Percentiles rank a stretch among this genome's conserved stretches.
These are phyloP conservation scores for Synanceia verrucosa DNA, from an alignment of 2,797 vertebrate species.

Conservation along the genomic window DNA sequence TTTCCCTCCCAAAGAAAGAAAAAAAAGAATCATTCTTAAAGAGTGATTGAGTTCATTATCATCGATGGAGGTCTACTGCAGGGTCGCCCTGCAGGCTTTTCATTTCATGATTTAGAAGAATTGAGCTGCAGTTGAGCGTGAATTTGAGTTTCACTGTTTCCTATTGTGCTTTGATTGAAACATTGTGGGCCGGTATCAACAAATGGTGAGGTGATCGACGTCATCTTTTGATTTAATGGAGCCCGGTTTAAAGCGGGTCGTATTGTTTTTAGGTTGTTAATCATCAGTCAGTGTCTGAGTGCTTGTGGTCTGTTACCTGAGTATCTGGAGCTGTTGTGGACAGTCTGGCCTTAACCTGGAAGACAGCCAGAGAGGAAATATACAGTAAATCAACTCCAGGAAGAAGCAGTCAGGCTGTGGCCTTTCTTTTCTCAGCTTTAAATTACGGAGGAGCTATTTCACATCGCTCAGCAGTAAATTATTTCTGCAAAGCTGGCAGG, in stretches of 20 bases:
- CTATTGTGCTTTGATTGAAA: conserved; percentile 8
- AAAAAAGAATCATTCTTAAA: conserved; percentile 22
- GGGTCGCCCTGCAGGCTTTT: conserved; percentile 14
- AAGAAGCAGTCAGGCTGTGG: conserved; percentile 16
- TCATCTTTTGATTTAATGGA: background rate
- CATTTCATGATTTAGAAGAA: conserved; percentile 11
- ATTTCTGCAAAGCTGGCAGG: background rate
- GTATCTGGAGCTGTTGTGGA: conserved; percentile 65
- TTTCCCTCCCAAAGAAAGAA: conserved; percentile 7
- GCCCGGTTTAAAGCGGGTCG: background rate
- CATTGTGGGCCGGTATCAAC: background rate
- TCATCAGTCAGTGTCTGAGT: conserved; percentile 18
- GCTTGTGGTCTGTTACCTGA: conserved; percentile 64
- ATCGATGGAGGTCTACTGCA: conserved; percentile 11
- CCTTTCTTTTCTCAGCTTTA: conserved; percentile 16
- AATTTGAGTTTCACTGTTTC: conserved; percentile 35
- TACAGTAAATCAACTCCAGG: conserved; percentile 23
- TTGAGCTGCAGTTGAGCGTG: background rate
- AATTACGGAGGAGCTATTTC: conserved; percentile 30
- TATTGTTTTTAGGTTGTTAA: conserved; percentile 10
- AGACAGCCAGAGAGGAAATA: conserved; percentile 51
- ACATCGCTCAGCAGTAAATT: conserved; percentile 4
- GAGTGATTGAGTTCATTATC: conserved; percentile 50
- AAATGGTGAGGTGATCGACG: background rate
- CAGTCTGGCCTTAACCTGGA: conserved; percentile 77